Percentiles rank a stretch among this genome's conserved stretches.
These are phyloP conservation scores for Heliocidaris tuberculata DNA, from an alignment of 35 echinoderm and acorn worm genomes.

Conservation along the genomic window DNA sequence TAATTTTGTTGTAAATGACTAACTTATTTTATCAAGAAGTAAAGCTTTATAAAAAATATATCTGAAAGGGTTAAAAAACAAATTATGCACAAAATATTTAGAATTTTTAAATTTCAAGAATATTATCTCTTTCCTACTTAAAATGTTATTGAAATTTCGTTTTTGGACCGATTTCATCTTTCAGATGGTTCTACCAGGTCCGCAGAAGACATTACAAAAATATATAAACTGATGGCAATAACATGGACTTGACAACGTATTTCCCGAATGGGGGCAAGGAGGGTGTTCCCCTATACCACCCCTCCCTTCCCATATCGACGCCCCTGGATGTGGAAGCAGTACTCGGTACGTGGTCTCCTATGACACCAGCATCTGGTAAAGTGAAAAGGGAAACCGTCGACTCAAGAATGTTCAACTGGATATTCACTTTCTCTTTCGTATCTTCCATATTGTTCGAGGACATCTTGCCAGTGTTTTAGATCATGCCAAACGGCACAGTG, in stretches of 20 bases:
- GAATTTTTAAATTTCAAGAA: too few species aligned
- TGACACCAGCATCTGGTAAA: not conserved
- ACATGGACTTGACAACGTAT: not conserved
- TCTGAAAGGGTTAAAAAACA: too few species aligned
- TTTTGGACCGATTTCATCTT: too few species aligned
- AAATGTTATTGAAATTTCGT: too few species aligned
- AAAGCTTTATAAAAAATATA: too few species aligned
- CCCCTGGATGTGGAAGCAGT: not conserved
- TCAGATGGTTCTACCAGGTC: too few species aligned
- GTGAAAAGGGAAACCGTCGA: not conserved
- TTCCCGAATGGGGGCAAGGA: not conserved
- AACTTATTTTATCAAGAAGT: too few species aligned
- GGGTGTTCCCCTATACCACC: not conserved
- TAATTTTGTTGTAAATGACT: too few species aligned
- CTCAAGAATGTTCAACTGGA: constrained; percentile 15
- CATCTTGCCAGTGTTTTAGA: not conserved
- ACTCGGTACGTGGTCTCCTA: not conserved
- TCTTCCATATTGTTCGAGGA: not conserved
- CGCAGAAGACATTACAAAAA: too few species aligned
- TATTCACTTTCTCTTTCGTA: not conserved
- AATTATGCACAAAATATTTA: too few species aligned
- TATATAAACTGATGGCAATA: too few species aligned
- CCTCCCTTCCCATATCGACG: not conserved
- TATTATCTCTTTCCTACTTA: too few species aligned
- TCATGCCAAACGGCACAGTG: not conserved